Conservation (phyloP, 2,113 vertebrate species). For the Hypomesus transpacificus region DNA sequence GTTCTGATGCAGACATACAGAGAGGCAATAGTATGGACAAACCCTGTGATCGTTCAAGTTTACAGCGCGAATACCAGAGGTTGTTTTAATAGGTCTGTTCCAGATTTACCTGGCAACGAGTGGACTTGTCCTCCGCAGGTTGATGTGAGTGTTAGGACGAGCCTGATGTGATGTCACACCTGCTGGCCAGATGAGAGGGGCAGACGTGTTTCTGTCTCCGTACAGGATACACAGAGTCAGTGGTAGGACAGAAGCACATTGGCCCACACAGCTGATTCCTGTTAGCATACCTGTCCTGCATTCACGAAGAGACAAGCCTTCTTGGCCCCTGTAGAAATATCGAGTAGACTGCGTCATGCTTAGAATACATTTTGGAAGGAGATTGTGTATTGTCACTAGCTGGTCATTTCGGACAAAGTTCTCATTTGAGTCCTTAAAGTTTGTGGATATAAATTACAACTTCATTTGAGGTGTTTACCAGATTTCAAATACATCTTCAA, state of each 20-base stretch:
- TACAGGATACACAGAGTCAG: neutral
- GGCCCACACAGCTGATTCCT: slow-evolving; percentile 15
- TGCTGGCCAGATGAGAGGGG: too few species aligned
- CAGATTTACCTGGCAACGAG: slow-evolving; percentile 1
- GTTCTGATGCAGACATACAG: neutral
- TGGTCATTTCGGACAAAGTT: too few species aligned
- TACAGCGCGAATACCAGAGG: neutral
- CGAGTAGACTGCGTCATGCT: slow-evolving; percentile 2
- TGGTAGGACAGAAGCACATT: slow-evolving; percentile 5
- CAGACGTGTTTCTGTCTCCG: too few species aligned
- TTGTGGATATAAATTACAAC: too few species aligned
- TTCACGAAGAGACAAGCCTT: too few species aligned
- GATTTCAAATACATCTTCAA: too few species aligned
- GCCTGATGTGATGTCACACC: too few species aligned
- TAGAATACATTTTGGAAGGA: neutral
- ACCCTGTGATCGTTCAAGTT: neutral
- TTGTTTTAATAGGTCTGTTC: neutral
- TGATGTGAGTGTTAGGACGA: too few species aligned
- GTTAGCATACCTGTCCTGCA: too few species aligned
- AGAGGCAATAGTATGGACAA: neutral
- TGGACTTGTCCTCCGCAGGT: neutral
- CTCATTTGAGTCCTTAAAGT: too few species aligned
- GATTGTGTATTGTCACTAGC: too few species aligned
- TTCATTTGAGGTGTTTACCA: too few species aligned
- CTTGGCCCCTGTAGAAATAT: neutral